Conservation (phyloP, 1,140 invertebrate species). For the Pseudomyrmex gracilis region DNA sequence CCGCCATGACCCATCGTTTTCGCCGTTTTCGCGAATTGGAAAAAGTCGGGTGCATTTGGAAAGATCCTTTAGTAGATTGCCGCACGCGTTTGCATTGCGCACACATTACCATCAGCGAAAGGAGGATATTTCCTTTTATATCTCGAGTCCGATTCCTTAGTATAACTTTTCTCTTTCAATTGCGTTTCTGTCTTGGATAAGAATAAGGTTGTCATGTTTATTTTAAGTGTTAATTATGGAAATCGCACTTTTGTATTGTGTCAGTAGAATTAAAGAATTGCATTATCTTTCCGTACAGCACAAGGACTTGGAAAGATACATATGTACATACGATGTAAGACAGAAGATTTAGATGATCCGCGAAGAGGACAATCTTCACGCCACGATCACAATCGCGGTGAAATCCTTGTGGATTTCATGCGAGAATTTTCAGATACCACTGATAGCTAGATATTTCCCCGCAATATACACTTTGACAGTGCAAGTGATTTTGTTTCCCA, state of each 20-base stretch:
- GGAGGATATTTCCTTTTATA: not conserved
- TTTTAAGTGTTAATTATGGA: too few relatives aligned
- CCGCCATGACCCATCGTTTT: conserved; percentile 94
- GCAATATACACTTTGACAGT: conserved; percentile 79
- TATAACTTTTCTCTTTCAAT: not conserved
- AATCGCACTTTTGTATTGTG: not conserved
- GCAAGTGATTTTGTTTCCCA: conserved; percentile 78
- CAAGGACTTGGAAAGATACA: conserved; percentile 15
- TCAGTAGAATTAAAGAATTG: not conserved
- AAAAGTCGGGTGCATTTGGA: conserved; percentile 82
- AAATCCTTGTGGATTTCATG: conserved; percentile 89
- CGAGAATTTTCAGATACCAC: conserved; percentile 89
- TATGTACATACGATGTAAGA: conserved; percentile 3
- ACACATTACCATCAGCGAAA: not conserved
- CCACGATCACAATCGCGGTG: conserved; percentile 94
- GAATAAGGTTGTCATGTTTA: not conserved
- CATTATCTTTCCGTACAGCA: not conserved
- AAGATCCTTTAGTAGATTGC: not conserved
- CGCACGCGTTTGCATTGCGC: not conserved
- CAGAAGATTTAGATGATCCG: not conserved
- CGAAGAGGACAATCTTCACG: too few relatives aligned
- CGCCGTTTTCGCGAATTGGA: conserved; percentile 91
- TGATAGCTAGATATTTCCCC: conserved; percentile 83
- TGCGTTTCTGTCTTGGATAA: too few relatives aligned
- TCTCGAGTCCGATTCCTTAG: not conserved